These are phyloP conservation scores for Paedocypris sp. DNA, from an alignment of 2,113 vertebrate species.

Conservation along the genomic window DNA sequence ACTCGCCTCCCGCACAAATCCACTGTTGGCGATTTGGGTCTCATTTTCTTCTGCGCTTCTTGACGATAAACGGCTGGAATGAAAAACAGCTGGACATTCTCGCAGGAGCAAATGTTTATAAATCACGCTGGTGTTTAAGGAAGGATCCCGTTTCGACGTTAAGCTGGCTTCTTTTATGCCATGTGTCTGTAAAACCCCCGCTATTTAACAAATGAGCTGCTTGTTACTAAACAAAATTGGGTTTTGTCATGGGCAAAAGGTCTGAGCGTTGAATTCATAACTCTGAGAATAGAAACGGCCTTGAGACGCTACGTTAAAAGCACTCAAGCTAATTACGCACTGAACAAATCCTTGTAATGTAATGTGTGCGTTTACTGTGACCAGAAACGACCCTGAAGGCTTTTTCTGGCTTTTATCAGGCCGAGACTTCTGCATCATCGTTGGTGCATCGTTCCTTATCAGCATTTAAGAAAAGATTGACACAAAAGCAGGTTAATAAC, in stretches of 20 bases:
- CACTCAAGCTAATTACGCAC: constrained; percentile 21
- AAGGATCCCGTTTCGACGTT: constrained; percentile 40
- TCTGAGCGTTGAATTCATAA: constrained; percentile 9
- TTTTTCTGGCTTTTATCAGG: constrained; percentile 16
- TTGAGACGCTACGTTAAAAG: constrained; percentile 6
- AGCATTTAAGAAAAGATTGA: no score
- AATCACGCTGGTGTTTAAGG: constrained; percentile 50
- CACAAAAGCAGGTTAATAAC: no score
- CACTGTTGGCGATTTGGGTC: constrained; percentile 42
- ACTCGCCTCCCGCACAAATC: constrained; percentile 40
- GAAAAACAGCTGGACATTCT: constrained; percentile 57
- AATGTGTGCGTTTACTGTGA: constrained; percentile 17
- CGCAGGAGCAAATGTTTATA: constrained; percentile 54
- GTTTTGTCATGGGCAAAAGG: background rate
- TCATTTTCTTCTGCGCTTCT: constrained; percentile 49
- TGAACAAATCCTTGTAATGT: constrained; percentile 18
- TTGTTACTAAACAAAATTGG: constrained; percentile 31
- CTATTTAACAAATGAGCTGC: constrained; percentile 41
- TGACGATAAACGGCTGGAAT: constrained; percentile 50
- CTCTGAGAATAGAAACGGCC: background rate
- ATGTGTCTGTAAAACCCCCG: constrained; percentile 29
- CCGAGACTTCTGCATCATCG: constrained; percentile 3
- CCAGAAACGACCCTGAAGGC: constrained; percentile 8
- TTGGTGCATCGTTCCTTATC: no score
- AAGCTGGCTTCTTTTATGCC: constrained; percentile 16